phyloP scores from a whole-genome alignment of 1,140 invertebrate genomes.

The Zaprionus africanus region DNA sequence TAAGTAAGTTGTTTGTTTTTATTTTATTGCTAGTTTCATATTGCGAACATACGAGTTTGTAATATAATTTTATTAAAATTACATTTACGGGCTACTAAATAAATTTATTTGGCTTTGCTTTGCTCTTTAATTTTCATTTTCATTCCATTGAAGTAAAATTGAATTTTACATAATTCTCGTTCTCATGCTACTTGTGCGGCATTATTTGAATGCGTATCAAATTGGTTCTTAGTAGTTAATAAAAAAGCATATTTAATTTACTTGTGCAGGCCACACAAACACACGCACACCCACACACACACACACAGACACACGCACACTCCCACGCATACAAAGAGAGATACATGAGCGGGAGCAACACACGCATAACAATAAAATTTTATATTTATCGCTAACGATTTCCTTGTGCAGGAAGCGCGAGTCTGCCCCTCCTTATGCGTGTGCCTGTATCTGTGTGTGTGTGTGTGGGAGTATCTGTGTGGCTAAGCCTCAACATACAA shows the following conservation, averaged over 20 bases:
- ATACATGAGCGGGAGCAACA: conserved; percentile 43
- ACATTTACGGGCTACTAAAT: conserved; percentile 70
- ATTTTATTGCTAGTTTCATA: conserved; percentile 52
- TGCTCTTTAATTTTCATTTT: conserved; percentile 24
- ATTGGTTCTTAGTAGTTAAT: conserved; percentile 83
- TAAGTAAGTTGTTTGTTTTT: conserved; percentile 76
- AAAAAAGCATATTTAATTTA: conserved; percentile 83
- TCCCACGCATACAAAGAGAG: not conserved
- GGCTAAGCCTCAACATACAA: conserved; percentile 37
- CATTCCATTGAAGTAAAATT: conserved; percentile 64
- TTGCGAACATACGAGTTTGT: conserved; percentile 42
- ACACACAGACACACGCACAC: conserved; percentile 14
- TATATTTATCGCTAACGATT: conserved; percentile 82
- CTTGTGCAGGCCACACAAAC: conserved; percentile 54
- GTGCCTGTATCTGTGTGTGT: conserved; percentile 1
- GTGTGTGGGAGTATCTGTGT: conserved; percentile 44
- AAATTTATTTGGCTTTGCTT: conserved; percentile 78
- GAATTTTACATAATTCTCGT: conserved; percentile 76
- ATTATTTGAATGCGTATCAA: conserved; percentile 82
- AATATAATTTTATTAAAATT: conserved; percentile 70
- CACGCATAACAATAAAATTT: conserved; percentile 81
- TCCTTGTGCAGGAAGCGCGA: conserved; percentile 55
- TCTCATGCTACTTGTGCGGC: conserved; percentile 50
- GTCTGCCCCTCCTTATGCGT: conserved; percentile 15
- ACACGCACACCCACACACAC: conserved; percentile 38